These are phyloP conservation scores for Dolichallabes microphthalmus DNA, from an alignment of 2,113 vertebrate species.

Conservation along the genomic window DNA sequence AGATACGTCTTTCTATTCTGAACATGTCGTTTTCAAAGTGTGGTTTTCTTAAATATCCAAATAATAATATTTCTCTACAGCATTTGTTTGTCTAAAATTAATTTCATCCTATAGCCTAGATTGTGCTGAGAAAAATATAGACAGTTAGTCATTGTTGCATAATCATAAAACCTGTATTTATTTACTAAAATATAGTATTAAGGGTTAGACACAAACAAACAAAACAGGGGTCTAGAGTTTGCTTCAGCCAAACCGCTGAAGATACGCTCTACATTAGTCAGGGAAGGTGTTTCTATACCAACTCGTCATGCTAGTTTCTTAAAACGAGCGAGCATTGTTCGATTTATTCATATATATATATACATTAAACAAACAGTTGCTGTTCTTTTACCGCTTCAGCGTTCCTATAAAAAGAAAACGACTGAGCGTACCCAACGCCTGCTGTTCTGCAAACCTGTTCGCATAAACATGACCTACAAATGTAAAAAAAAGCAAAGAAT, in stretches of 20 bases:
- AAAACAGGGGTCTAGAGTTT: not conserved
- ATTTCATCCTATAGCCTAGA: too few species aligned
- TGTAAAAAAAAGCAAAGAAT: not conserved
- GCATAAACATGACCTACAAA: not conserved
- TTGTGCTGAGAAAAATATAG: too few species aligned
- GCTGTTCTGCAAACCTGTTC: not conserved
- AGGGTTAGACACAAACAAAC: too few species aligned
- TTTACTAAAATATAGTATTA: too few species aligned
- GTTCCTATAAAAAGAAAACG: not conserved
- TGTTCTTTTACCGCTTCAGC: not conserved
- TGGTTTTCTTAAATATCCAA: not conserved
- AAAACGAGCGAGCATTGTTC: not conserved
- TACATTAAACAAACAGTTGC: not conserved
- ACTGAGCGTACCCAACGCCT: not conserved
- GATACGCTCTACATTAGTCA: not conserved
- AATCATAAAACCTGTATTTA: too few species aligned
- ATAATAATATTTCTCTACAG: too few species aligned
- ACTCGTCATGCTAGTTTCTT: not conserved
- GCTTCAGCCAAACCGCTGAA: not conserved
- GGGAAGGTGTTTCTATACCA: not conserved
- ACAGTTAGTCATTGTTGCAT: too few species aligned
- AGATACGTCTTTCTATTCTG: conserved; percentile 25
- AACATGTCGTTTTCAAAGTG: not conserved
- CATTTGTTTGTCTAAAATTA: too few species aligned
- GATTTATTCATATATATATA: not conserved